Evolutionary conservation across 30 jellyfish, hydroid and myxozoan species (phyloP), one percentile per base, ranked within the genome.

Genomic region (Aurelia sp.): DNA sequence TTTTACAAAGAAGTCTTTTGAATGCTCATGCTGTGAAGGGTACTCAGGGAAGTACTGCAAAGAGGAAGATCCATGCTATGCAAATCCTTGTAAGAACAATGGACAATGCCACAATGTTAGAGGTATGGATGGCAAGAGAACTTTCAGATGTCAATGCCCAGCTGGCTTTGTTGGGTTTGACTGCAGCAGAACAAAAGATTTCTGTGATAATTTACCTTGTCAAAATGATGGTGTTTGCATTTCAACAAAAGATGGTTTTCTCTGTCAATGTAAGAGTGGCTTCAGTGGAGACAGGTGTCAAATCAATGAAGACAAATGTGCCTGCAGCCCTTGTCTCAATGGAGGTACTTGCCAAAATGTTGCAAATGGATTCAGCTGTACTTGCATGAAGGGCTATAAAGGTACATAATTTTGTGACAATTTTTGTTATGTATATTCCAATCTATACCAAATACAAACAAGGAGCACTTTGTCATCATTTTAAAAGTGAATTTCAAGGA

Each of bases 61-160:
- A 59, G 61, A 76, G 55, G 99, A 95, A 86, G 97, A 95, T 57
- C 99, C 98, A 0, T 95, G 99, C 69, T 86, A 22, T 51, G 71
- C 61, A 33, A 77, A 69, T 9, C 99, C 99, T 3, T 95, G 99
- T 66, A 30, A 73, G 12, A 82, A 89, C 76, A 76, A 76, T 69
- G 99, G 96, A 6, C 50, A 57, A 58, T 92, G 98, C 87, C 18
- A 69, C 35, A 50, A 78, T 6, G 96, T 80, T 31, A 76, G 37
- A 23, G 86, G 55, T 75, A 78, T 66, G 30, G 55, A 66, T 58
- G 96, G 90, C 5, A 59, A 47, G 52, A 69, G 69, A n/a, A 79
- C 76, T 44, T 90, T 90, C 71, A 44, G 82, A 37, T 95, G 99
- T 67, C 75, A 90, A 66, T 95, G 99, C 64, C 47, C 48, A 9